Conservation (phyloP, 2,797 vertebrate genomes). For the Esox lucius region DNA sequence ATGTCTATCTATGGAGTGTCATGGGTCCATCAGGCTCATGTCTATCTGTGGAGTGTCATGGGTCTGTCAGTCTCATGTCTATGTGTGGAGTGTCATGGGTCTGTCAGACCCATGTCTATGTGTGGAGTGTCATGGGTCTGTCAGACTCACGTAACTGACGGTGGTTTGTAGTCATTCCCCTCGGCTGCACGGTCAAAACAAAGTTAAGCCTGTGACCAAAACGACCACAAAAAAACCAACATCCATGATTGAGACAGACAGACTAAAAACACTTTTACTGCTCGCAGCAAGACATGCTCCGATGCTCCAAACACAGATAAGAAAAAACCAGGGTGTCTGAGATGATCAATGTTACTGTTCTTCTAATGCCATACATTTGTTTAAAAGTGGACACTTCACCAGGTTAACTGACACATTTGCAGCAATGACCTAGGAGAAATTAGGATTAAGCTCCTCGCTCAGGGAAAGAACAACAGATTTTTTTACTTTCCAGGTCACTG, state of each 20-base stretch:
- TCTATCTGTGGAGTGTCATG: too few species aligned
- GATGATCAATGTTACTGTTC: constrained; percentile 52
- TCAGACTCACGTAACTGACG: constrained; percentile 39
- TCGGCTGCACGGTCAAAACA: constrained; percentile 20
- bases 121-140: constrained; percentile 29
- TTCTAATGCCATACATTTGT: constrained; percentile 26
- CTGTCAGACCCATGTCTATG: too few species aligned
- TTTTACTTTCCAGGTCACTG: too few species aligned
- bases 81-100: too few species aligned
- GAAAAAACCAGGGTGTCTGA: constrained; percentile 34
- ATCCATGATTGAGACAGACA: constrained; percentile 35
- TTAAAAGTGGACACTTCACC: too few species aligned
- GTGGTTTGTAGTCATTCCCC: constrained; percentile 51
- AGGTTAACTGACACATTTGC: too few species aligned
- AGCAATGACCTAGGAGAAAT: too few species aligned
- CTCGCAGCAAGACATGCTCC: constrained; percentile 41
- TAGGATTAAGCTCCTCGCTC: too few species aligned
- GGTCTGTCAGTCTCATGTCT: too few species aligned
- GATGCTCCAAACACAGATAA: constrained; percentile 31
- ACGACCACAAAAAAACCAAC: constrained; percentile 45
- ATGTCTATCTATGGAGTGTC: too few species aligned
- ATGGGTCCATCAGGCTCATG: too few species aligned
- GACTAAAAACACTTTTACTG: constrained; percentile 48
- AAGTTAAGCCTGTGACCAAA: constrained; percentile 24
- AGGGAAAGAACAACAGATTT: too few species aligned